phyloP scores from a whole-genome alignment of 2,888 invertebrate genomes.

The Galeruca laticollis region DNA sequence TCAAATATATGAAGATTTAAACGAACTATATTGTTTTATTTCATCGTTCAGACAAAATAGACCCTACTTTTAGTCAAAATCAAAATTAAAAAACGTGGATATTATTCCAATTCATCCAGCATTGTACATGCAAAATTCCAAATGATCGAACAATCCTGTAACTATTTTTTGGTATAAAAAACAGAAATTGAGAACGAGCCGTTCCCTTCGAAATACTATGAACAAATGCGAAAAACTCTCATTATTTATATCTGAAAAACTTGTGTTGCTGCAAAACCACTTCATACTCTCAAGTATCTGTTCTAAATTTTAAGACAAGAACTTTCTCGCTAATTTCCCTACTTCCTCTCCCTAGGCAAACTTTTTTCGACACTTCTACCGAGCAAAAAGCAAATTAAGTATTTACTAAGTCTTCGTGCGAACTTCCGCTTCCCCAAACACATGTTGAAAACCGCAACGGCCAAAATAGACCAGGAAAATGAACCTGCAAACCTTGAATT shows the following conservation, averaged over 20 bases:
- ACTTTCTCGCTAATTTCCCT: conserved; percentile 36
- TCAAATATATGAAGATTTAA: too few relatives aligned
- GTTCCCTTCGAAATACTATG: too few relatives aligned
- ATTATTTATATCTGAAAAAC: background rate
- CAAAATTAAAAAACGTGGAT: too few relatives aligned
- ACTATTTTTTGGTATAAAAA: too few relatives aligned
- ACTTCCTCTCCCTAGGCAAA: conserved; percentile 31
- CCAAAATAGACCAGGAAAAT: conserved; percentile 25
- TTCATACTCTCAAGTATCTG: conserved; percentile 15
- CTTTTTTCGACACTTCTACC: conserved; percentile 27
- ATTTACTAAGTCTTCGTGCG: conserved; percentile 41
- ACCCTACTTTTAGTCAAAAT: too few relatives aligned
- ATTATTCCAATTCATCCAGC: too few relatives aligned
- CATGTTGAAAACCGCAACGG: conserved; percentile 40
- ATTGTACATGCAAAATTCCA: too few relatives aligned
- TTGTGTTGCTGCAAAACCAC: background rate
- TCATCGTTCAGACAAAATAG: too few relatives aligned
- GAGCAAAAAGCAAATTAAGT: conserved; percentile 37
- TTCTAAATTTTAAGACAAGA: conserved; percentile 13
- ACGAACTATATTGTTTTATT: too few relatives aligned
- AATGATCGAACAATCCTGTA: too few relatives aligned
- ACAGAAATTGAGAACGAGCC: too few relatives aligned
- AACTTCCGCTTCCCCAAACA: conserved; percentile 40
- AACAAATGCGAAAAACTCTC: too few relatives aligned
- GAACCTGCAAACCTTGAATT: background rate